A percentile compares a stretch with the other conserved stretches of the same genome.
Conservation (phyloP, 2,113 vertebrate genomes). For the Rousettus leschenaultii region DNA sequence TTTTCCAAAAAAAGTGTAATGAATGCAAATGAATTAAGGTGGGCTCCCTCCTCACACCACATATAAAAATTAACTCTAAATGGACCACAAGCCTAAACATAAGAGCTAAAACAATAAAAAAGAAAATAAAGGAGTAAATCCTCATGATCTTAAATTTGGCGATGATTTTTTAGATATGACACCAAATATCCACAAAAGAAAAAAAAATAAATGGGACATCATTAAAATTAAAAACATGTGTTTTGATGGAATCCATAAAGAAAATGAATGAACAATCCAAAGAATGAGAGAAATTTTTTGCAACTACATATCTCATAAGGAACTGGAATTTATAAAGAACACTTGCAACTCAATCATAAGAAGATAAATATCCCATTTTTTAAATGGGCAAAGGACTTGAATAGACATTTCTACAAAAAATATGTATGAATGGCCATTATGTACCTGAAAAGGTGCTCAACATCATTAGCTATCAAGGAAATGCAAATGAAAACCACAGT, state of each 20-base stretch:
- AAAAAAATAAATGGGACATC: background rate
- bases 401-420: background rate
- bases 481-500: background rate
- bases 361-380: background rate
- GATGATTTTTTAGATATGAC: background rate
- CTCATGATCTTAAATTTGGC: background rate
- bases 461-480: background rate
- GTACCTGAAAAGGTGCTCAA: background rate
- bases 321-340: background rate
- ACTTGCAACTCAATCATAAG: background rate
- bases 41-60: background rate
- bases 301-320: background rate
- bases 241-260: background rate
- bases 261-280: background rate
- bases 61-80: slow-evolving; percentile 3
- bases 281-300: background rate
- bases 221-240: background rate
- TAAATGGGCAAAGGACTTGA: background rate
- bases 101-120: background rate
- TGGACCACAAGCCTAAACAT: background rate
- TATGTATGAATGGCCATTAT: background rate
- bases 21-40: background rate
- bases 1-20: background rate
- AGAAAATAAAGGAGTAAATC: background rate
- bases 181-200: background rate